Conservation (phyloP, 2,113 vertebrate genomes). For the Mohoua ochrocephala region DNA sequence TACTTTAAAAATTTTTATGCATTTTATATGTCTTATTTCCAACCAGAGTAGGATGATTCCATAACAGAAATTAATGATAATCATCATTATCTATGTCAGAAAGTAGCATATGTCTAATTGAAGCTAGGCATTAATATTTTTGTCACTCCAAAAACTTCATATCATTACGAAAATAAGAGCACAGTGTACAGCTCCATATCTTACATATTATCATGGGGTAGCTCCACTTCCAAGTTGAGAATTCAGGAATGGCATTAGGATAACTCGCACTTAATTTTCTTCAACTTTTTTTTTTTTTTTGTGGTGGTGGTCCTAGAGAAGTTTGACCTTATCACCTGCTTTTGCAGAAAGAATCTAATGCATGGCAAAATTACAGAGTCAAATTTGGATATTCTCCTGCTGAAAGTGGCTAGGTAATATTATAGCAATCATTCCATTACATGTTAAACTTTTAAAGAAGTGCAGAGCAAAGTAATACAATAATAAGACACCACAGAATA, state of each 20-base stretch:
- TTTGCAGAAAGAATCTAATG: neutral
- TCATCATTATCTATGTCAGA: neutral
- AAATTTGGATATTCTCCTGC: neutral
- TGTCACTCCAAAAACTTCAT: neutral
- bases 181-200: neutral
- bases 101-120: neutral
- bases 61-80: conserved; percentile 3
- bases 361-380: neutral
- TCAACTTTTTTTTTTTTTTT: neutral
- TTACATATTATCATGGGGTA: neutral
- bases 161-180: neutral
- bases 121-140: neutral
- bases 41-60: neutral
- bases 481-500: neutral
- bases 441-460: neutral
- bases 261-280: neutral
- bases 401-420: neutral
- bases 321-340: neutral
- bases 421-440: neutral
- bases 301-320: neutral
- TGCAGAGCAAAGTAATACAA: neutral
- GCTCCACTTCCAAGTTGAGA: neutral
- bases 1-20: neutral
- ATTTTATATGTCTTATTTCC: neutral
- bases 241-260: neutral